Percentiles rank a stretch among this genome's conserved stretches.
Evolutionary conservation across 2,888 invertebrate genomes (phyloP).

Genomic region (Dolichomitus sp.): DNA sequence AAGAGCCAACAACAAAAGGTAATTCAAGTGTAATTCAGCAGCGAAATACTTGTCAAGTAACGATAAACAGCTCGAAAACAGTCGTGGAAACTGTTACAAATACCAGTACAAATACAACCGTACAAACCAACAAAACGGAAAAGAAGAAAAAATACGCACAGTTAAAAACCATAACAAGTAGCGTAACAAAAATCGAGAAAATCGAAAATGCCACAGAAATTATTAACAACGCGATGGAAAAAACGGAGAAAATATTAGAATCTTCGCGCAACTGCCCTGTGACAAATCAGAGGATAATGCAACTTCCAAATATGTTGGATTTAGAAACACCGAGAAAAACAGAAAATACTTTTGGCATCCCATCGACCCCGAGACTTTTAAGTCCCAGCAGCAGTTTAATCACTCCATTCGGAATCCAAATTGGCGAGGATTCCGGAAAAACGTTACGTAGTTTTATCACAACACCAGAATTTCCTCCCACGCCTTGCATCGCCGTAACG

Average conservation of each 20-base stretch:
- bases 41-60: slow-evolving; percentile 4
- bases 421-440: slow-evolving; percentile 75
- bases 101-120: slow-evolving; percentile 21
- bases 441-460: slow-evolving; percentile 76
- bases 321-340: slow-evolving; percentile 82
- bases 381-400: slow-evolving; percentile 78
- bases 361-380: slow-evolving; percentile 81
- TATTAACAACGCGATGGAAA: slow-evolving; percentile 49
- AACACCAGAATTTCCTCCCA: slow-evolving; percentile 83
- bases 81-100: neutral
- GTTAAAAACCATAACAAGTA: slow-evolving; percentile 78
- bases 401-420: slow-evolving; percentile 73
- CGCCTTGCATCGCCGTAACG: slow-evolving; percentile 81
- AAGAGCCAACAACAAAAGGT: neutral
- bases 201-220: slow-evolving; percentile 8
- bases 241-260: slow-evolving; percentile 50
- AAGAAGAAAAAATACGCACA: slow-evolving; percentile 77
- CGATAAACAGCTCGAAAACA: slow-evolving; percentile 17
- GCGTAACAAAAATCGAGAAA: slow-evolving; percentile 69
- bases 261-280: slow-evolving; percentile 66
- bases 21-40: neutral
- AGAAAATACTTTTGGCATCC: slow-evolving; percentile 74
- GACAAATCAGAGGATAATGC: slow-evolving; percentile 10
- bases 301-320: slow-evolving; percentile 73
- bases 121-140: slow-evolving; percentile 63